phyloP scores from a whole-genome alignment of 1,140 invertebrate genomes.

The Diabrotica virgifera region DNA sequence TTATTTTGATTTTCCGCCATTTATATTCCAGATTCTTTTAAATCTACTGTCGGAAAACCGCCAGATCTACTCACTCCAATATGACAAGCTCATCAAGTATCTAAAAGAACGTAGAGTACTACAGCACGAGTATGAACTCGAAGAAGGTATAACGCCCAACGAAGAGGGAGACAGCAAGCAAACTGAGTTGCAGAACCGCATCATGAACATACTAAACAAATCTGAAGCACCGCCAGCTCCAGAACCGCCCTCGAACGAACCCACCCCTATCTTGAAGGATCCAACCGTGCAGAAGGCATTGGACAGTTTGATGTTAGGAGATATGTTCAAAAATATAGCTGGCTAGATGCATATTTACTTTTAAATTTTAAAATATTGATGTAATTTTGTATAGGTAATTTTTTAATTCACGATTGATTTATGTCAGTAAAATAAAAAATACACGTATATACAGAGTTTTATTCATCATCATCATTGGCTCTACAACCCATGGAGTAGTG shows the following conservation, averaged over 20 bases:
- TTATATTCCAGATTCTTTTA: slow-evolving; percentile 58
- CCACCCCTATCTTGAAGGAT: slow-evolving; percentile 63
- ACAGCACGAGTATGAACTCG: slow-evolving; percentile 68
- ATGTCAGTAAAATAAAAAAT: no score
- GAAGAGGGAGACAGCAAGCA: slow-evolving; percentile 52
- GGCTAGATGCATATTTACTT: background rate
- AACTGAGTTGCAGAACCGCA: slow-evolving; percentile 78
- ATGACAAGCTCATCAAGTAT: slow-evolving; percentile 77
- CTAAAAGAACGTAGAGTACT: slow-evolving; percentile 71
- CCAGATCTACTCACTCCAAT: slow-evolving; percentile 74
- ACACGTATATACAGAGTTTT: no score
- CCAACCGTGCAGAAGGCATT: slow-evolving; percentile 72
- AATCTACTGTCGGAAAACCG: slow-evolving; percentile 78
- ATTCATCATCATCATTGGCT: no score
- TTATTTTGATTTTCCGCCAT: background rate
- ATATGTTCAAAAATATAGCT: slow-evolving; percentile 54
- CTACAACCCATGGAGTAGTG: no score
- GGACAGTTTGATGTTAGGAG: slow-evolving; percentile 67
- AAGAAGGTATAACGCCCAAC: slow-evolving; percentile 55
- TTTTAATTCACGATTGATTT: no score
- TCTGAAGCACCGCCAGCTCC: slow-evolving; percentile 33
- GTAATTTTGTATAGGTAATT: no score
- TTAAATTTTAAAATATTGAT: no score
- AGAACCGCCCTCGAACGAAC: slow-evolving; percentile 35
- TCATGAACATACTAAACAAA: slow-evolving; percentile 77